phyloP scores from a whole-genome alignment of 2,797 vertebrate species.

The Mastacembelus armatus region DNA sequence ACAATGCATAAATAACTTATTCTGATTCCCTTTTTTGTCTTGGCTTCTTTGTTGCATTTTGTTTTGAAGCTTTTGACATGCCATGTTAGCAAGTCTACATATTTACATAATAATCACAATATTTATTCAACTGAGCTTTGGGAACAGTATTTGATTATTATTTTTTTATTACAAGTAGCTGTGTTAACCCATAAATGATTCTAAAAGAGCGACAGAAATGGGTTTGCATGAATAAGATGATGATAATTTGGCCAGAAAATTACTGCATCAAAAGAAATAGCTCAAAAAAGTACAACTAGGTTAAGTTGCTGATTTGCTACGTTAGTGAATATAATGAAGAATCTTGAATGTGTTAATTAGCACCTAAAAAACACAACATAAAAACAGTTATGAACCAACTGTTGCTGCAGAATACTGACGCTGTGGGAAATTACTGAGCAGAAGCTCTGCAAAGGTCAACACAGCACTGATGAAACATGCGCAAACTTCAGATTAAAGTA shows the following conservation, averaged over 20 bases:
- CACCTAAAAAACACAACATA: not conserved
- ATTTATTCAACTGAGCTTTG: slow-evolving; percentile 41
- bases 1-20: slow-evolving; percentile 53
- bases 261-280: not conserved
- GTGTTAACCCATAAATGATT: slow-evolving; percentile 9
- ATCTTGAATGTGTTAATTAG: not conserved
- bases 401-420: not conserved
- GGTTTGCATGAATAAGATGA: not conserved
- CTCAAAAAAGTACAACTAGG: not conserved
- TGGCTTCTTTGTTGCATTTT: slow-evolving; percentile 37
- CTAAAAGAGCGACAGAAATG: not conserved
- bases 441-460: not conserved
- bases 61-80: slow-evolving; percentile 45
- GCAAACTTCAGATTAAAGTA: not conserved
- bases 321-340: not conserved
- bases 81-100: slow-evolving; percentile 24
- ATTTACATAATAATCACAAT: slow-evolving; percentile 57
- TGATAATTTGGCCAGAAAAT: not conserved
- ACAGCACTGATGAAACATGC: not conserved
- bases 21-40: slow-evolving; percentile 48
- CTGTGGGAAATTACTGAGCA: not conserved
- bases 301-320: not conserved
- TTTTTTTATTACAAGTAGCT: slow-evolving; percentile 9
- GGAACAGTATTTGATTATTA: slow-evolving; percentile 5
- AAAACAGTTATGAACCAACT: not conserved